phyloP scores from a whole-genome alignment of 2,797 vertebrate genomes.

The Melanotaenia maccullochi region DNA sequence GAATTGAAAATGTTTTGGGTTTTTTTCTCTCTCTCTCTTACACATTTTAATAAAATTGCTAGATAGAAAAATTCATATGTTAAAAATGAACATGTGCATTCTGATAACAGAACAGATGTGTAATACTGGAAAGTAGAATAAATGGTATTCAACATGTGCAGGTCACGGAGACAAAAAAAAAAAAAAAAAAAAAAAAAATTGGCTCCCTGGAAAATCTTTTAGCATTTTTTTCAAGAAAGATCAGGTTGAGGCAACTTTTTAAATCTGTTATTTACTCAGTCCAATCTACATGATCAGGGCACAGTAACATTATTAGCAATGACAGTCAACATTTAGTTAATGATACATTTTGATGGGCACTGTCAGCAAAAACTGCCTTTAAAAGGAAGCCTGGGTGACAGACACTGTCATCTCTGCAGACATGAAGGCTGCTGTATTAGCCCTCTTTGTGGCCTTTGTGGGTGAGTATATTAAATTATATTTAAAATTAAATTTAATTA shows the following conservation, averaged over 20 bases:
- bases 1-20: background rate
- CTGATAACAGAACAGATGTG: background rate
- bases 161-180: background rate
- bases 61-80: background rate
- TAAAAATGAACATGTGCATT: background rate
- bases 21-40: background rate
- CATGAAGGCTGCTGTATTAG: constrained; percentile 77
- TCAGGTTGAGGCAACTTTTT: constrained; percentile 56
- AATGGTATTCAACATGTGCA: background rate
- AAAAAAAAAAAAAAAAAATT: background rate
- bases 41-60: background rate
- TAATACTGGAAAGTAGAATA: background rate
- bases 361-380: constrained; percentile 44
- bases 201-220: background rate
- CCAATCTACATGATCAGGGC: constrained; percentile 38
- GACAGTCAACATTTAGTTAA: constrained; percentile 57
- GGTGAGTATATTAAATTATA: constrained; percentile 60
- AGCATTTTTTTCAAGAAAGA: constrained; percentile 8
- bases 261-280: constrained; percentile 21
- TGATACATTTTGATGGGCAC: constrained; percentile 48
- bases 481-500: background rate
- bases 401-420: constrained; percentile 43
- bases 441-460: constrained; percentile 72
- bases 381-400: constrained; percentile 49
- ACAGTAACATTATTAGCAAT: constrained; percentile 44